Base-by-base conservation (phyloP, 2,113 vertebrate genomes). In the Salvelinus fontinalis region DNA sequence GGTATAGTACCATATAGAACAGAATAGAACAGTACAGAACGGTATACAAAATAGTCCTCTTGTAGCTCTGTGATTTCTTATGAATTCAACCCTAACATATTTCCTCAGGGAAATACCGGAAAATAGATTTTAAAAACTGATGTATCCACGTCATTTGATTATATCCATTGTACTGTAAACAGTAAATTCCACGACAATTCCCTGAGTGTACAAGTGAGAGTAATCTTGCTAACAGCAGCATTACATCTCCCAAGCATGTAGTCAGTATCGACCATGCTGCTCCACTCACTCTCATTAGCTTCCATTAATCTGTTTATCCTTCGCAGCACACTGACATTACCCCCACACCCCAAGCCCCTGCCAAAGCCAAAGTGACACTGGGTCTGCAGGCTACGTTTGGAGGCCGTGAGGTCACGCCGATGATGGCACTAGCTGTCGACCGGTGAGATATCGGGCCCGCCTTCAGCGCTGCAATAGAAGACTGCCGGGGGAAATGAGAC, bases 281-380 rank as follows among this genome's bases (percentile, higher is more conserved):
- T 83, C 72, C 84, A 77, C 80, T 66, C 64, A 77, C 78, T 86
- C 92, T 93, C 90, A 91, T 94, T 93, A 93, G 84, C 83, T 88
- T 90, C 87, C 81, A 92, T 93, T 93, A 93, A 90, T 91, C 88
- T 82, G 84, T 90, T 92, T 91, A 89, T 84, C 88, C 92, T 93
- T 91, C 87, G 87, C 85, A 74, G 74, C 80, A 79, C 80, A 85
- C 88, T 91, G 87, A 91, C 91, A 91, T 85, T 84, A 87, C 73
- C 87, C 74, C 79, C 71, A 9, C 9, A 27, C 71, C 71, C n/a
- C 34, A 22, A 31, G 54, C n/a, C 81, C 66, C 62, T 75, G 77
- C 88, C 83, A 91, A 92, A 94, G 80, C 89, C 76, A 84, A 92
- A 91, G 89, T 93, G 93, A 93, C 92, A 93, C 86, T 81, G 78